Evolutionary conservation across 2,888 invertebrate species (phyloP).

Genomic region (Mesorhabditis belari): DNA sequence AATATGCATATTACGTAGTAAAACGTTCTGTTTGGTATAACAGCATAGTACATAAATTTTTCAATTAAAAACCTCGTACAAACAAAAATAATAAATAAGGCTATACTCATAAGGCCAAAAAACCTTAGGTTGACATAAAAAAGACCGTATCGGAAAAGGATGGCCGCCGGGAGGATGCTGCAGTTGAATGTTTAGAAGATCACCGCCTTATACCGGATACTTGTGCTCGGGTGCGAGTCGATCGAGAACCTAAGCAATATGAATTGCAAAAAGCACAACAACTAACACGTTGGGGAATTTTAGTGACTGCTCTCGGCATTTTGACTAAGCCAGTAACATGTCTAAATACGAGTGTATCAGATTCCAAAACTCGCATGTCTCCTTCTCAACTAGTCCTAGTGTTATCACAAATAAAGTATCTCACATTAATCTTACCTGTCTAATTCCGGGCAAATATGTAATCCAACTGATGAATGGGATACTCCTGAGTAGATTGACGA

Average conservation of each 20-base stretch:
- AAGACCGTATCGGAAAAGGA: too few species aligned
- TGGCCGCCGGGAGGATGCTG: too few species aligned
- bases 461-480: slow-evolving; percentile 83
- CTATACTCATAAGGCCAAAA: too few species aligned
- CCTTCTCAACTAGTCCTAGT: too few species aligned
- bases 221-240: slow-evolving; percentile 50
- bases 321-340: background rate
- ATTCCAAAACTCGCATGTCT: background rate
- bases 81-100: too few species aligned
- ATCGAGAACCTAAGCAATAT: slow-evolving; percentile 42
- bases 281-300: background rate
- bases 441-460: slow-evolving; percentile 80
- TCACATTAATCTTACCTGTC: slow-evolving; percentile 62
- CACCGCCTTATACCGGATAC: slow-evolving; percentile 51
- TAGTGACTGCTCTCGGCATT: too few species aligned
- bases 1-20: too few species aligned
- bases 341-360: background rate
- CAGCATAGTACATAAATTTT: too few species aligned
- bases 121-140: too few species aligned
- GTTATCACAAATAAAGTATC: background rate
- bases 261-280: background rate
- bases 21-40: too few species aligned
- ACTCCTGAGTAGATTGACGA: slow-evolving; percentile 84
- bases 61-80: too few species aligned
- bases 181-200: too few species aligned